phyloP scores from a whole-genome alignment of 2,888 invertebrate species.

The Folsomia candida region DNA sequence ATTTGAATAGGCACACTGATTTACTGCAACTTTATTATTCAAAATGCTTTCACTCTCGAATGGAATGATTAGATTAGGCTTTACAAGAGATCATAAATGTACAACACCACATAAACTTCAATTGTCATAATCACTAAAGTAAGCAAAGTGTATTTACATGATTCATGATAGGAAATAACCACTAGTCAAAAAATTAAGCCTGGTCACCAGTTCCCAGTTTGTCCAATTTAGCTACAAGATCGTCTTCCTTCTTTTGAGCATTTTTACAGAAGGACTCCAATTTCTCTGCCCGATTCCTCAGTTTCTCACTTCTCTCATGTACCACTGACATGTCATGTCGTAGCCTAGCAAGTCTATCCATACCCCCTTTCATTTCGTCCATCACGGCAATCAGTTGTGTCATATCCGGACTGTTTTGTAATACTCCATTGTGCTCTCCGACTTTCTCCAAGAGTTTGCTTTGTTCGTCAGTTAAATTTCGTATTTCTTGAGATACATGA shows the following conservation, averaged over 20 bases:
- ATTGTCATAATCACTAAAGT: too few species aligned
- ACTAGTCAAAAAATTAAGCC: too few species aligned
- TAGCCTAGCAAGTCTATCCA: slow-evolving; percentile 44
- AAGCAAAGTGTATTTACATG: too few species aligned
- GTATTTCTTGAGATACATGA: slow-evolving; percentile 41
- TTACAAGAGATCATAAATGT: too few species aligned
- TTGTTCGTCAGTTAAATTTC: slow-evolving; percentile 36
- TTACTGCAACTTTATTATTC: too few species aligned
- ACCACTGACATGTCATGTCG: slow-evolving; percentile 47
- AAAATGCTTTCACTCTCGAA: too few species aligned
- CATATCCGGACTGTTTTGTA: slow-evolving; percentile 36
- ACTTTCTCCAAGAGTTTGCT: slow-evolving; percentile 38
- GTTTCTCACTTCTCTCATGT: slow-evolving; percentile 47
- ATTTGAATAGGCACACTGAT: too few species aligned
- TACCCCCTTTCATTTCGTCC: slow-evolving; percentile 45
- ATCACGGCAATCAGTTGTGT: slow-evolving; percentile 38
- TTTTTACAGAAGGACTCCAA: slow-evolving; percentile 33
- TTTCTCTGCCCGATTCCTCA: slow-evolving; percentile 37
- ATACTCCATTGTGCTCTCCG: slow-evolving; percentile 35
- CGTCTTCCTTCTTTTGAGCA: slow-evolving; percentile 33
- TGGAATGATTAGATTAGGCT: too few species aligned
- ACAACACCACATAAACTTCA: too few species aligned
- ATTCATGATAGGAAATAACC: too few species aligned
- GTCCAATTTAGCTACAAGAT: slow-evolving; percentile 39
- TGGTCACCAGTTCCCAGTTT: slow-evolving; percentile 3